These are phyloP conservation scores for Agriopis leucophaearia DNA, from an alignment of 2,888 invertebrate genomes.

Conservation along the genomic window DNA sequence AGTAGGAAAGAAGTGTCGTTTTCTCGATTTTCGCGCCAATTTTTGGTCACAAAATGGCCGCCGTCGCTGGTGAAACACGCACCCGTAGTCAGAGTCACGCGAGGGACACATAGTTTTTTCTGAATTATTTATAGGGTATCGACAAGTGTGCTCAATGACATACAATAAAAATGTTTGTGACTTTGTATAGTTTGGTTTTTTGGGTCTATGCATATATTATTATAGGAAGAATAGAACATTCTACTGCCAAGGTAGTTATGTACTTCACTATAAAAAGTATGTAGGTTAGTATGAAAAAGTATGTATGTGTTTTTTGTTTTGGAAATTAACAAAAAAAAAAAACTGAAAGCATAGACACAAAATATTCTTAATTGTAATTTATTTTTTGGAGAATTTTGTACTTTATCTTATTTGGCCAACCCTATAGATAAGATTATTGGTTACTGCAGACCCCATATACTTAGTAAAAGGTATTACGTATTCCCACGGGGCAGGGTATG, in stretches of 20 bases:
- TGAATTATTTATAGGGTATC: slow-evolving; percentile 64
- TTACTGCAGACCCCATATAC: not conserved
- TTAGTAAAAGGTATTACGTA: slow-evolving; percentile 27
- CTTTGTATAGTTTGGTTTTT: slow-evolving; percentile 49
- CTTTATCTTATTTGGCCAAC: not conserved
- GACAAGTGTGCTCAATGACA: slow-evolving; percentile 54
- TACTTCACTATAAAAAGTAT: not conserved
- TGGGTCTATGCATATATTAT: slow-evolving; percentile 10
- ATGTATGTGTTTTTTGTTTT: not conserved
- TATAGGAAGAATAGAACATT: not conserved
- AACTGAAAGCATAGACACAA: too few relatives aligned
- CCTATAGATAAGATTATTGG: not conserved
- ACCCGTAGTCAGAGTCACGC: slow-evolving; percentile 67
- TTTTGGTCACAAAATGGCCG: slow-evolving; percentile 80
- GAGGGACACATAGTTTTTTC: slow-evolving; percentile 57
- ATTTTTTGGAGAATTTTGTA: too few relatives aligned
- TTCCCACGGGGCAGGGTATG: slow-evolving; percentile 47
- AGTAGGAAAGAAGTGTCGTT: slow-evolving; percentile 72
- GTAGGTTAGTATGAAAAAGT: too few relatives aligned
- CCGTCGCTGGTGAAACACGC: slow-evolving; percentile 68
- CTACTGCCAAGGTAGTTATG: not conserved
- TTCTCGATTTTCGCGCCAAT: slow-evolving; percentile 82
- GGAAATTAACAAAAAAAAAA: too few relatives aligned
- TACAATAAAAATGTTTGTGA: slow-evolving; percentile 60
- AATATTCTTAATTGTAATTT: too few relatives aligned